Conservation (phyloP, 2,797 vertebrate genomes). For the Ctenochaetus hawaiiensis region DNA sequence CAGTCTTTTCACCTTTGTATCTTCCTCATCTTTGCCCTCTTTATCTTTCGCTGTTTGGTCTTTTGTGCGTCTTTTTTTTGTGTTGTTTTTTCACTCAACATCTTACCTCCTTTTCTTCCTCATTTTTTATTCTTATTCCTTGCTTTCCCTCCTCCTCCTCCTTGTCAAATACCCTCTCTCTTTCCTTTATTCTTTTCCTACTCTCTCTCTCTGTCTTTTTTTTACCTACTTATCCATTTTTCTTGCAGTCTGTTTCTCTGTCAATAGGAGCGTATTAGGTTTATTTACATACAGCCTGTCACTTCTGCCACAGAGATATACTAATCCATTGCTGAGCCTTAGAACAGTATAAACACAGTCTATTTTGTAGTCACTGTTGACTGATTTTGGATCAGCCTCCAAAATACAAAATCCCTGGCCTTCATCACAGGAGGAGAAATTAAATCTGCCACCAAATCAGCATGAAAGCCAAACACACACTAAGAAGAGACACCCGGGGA, state of each 20-base stretch:
- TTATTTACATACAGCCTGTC: conserved; percentile 64
- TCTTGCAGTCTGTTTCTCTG: conserved; percentile 29
- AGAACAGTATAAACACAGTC: conserved; percentile 45
- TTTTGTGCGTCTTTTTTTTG: conserved; percentile 5
- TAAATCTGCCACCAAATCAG: conserved; percentile 56
- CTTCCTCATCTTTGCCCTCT: conserved; percentile 37
- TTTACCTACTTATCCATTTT: conserved; percentile 33
- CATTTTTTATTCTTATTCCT: conserved; percentile 21
- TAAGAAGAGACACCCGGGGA: neutral
- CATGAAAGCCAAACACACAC: conserved; percentile 30
- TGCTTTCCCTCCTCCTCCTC: conserved; percentile 15
- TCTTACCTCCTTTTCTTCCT: conserved; percentile 13
- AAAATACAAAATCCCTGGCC: conserved; percentile 47
- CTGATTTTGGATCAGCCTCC: conserved; percentile 54
- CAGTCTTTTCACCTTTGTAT: conserved; percentile 44
- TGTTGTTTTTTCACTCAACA: neutral
- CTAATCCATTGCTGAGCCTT: conserved; percentile 59
- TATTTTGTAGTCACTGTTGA: conserved; percentile 44
- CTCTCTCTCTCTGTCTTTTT: conserved; percentile 13
- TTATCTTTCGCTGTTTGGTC: conserved; percentile 38
- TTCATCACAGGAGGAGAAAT: conserved; percentile 50
- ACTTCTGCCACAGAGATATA: conserved; percentile 52
- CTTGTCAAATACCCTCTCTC: conserved; percentile 21
- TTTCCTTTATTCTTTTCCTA: neutral
- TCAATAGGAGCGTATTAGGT: conserved; percentile 44